Evolutionary conservation across 2,113 vertebrate genomes (phyloP).

Genomic region (Myocastor coypus): DNA sequence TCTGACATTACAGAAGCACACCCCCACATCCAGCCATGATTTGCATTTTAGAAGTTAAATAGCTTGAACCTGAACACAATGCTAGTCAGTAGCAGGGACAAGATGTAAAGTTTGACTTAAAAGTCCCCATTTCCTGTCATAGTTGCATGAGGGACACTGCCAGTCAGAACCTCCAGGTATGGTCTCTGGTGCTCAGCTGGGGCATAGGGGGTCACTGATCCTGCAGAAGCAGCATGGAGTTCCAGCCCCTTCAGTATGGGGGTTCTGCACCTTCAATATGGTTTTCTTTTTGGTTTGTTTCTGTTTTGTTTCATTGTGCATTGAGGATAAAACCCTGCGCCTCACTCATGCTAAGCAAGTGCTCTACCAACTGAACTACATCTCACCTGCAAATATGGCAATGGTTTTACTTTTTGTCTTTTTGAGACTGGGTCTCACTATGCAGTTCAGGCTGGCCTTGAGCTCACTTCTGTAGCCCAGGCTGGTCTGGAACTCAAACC

Average conservation of each 20-base stretch:
- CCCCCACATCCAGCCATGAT: not conserved
- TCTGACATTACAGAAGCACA: not conserved
- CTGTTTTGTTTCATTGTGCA: not conserved
- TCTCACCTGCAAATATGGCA: not conserved
- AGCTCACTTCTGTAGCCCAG: too few relatives aligned
- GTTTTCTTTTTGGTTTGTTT: not conserved
- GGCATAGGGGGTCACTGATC: too few relatives aligned
- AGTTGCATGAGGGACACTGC: not conserved
- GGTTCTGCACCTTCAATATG: not conserved
- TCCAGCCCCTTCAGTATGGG: not conserved
- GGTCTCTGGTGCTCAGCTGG: not conserved
- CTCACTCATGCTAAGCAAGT: not conserved
- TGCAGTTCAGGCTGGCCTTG: too few relatives aligned
- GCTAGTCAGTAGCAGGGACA: not conserved
- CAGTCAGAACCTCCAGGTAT: not conserved
- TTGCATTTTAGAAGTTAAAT: not conserved
- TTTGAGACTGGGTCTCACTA: too few relatives aligned
- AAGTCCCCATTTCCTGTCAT: not conserved
- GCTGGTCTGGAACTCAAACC: too few relatives aligned
- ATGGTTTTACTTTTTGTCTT: not conserved
- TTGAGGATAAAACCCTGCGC: not conserved
- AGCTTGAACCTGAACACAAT: not conserved
- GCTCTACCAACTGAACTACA: not conserved
- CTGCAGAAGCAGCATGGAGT: not conserved
- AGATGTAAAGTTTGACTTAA: not conserved